Evolutionary conservation across 2,888 invertebrate genomes (phyloP), one percentile per base, ranked within the genome.

Genomic region (Drosophila peninsularis): DNA sequence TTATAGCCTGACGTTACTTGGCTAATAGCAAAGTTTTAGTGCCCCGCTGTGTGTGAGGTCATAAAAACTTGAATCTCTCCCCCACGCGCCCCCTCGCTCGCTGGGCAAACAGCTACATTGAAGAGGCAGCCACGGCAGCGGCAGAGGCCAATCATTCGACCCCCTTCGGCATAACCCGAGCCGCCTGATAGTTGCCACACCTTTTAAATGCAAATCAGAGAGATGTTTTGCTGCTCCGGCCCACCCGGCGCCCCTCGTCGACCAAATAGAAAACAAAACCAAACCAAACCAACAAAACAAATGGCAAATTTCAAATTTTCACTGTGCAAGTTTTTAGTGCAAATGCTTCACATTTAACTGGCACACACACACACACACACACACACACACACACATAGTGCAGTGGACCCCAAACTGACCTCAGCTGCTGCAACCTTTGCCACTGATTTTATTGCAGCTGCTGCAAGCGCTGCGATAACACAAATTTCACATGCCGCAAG

Each of bases 381-480:
- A 41, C 54, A 44, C 37, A 39, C 1, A 47, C 14, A 34, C 6
- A 32, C 30, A 49, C 44, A 32, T 42, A 61, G 50, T 54, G 62
- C 67, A 71, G 61, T 64, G 77, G 75, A 85, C 75, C 86, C 80
- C 86, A 68, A 76, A 75, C 79, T 82, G 87, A 82, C 87, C 83
- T 84, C 88, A 85, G 86, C 82, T 84, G 88, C 78, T 88, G 83
- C 83, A 83, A 82, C 83, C 88, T 83, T 83, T 83, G 83, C 83
- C 83, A 87, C 83, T 83, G 83, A 83, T 83, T 88, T 84, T 88
- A 88, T 87, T 83, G 87, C 78, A 76, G 81, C 78, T 71, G 83
- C 83, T 84, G 84, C 88, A 84, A 80, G 74, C 67, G 71, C 67
- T 82, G 83, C 80, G 85, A 85, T 85, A 85, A 88, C 88, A 75